Evolutionary conservation across 1,140 invertebrate species (phyloP).

Genomic region (Tetramorium simillimum): DNA sequence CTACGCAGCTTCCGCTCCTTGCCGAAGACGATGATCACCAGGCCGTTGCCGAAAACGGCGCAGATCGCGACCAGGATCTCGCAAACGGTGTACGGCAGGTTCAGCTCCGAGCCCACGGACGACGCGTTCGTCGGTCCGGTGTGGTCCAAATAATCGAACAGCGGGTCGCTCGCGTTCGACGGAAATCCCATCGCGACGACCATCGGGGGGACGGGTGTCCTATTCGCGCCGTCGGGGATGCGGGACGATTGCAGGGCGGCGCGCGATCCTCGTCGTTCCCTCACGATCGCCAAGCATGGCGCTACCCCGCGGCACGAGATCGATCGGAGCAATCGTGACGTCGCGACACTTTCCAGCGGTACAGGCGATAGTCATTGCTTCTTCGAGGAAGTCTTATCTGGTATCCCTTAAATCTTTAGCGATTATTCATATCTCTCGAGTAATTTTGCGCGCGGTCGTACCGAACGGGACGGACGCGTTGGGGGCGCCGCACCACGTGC

Average conservation of each 20-base stretch:
- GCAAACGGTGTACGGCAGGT: constrained; percentile 90
- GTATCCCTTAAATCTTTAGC: not conserved
- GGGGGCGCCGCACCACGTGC: not conserved
- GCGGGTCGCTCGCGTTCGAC: constrained; percentile 65
- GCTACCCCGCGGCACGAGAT: not conserved
- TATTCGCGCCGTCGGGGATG: not conserved
- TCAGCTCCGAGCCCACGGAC: constrained; percentile 81
- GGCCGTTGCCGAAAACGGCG: constrained; percentile 93
- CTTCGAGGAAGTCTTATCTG: not conserved
- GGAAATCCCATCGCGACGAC: constrained; percentile 70
- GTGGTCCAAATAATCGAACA: constrained; percentile 66
- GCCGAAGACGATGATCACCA: constrained; percentile 94
- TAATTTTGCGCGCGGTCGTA: not conserved
- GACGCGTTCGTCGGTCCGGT: constrained; percentile 33
- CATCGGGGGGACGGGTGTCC: not conserved
- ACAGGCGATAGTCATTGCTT: not conserved
- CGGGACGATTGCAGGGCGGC: not conserved
- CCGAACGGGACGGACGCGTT: not conserved
- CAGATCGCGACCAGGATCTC: constrained; percentile 93
- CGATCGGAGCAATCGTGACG: not conserved
- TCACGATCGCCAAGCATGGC: not conserved
- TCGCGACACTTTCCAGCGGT: not conserved
- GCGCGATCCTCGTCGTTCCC: not conserved
- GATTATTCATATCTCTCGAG: not conserved
- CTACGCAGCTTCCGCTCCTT: constrained; percentile 91